Evolutionary conservation across 2,797 vertebrate genomes (phyloP), one percentile per base, ranked within the genome.

Genomic region (Sphenopsis melanotis): DNA sequence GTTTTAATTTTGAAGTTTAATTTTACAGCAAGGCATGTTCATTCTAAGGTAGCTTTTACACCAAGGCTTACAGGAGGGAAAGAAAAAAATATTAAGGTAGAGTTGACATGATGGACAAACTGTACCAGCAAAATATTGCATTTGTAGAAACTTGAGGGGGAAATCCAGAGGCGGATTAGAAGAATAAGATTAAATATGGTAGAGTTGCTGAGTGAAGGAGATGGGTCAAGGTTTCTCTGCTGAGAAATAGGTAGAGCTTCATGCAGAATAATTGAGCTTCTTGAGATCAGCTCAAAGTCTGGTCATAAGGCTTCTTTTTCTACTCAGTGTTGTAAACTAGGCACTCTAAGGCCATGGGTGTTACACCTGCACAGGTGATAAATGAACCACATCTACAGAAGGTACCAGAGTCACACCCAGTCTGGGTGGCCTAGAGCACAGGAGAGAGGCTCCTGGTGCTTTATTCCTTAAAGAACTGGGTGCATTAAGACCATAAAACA

Each of bases 1-100:
- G 21, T 63, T 81, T 92, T 91, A 59, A 57, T 90, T 91, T 81
- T 72, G 59, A 60, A 84, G 42, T 87, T 88, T 75, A 92, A 86
- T 86, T 79, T 79, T 88, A 64, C 21, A 60, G 77, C 30, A 29
- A 84, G 77, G 47, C 20, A 22, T 36, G 22, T 18, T 78, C 17
- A 22, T 92, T 90, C 32, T 46, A 59, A 69, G 30, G 59, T 1
- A 49, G 47, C 26, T 76, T 78, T 86, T 60, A 74, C 16, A n/a
- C 24, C 37, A n/a, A 75, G 36, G 30, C 32, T 77, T 92, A 29
- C 7, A 80, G 89, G 61, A 16, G 7, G 15, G 15, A 36, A 79
- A 57, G 16, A 21, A 84, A 84, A 83, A 76, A 65, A 59, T 34
- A 0, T 4, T 44, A 44, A 47, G 7, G 13, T 41, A 42, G 30